Evolutionary conservation across 2,113 vertebrate species (phyloP).

Genomic region (Beaufortia kweichowensis): DNA sequence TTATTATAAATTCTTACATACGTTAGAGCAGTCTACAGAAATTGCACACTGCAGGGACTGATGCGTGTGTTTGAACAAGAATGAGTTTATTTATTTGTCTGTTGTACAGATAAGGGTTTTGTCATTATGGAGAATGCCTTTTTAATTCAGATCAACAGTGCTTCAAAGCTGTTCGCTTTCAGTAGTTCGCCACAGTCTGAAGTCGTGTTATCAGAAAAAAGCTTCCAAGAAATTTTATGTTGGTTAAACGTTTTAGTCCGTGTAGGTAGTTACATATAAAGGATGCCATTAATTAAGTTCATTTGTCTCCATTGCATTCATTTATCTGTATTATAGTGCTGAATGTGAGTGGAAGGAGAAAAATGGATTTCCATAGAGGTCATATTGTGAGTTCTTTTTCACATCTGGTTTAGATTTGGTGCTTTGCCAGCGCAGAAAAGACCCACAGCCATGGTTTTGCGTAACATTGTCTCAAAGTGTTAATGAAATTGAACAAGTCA

Average conservation of each 20-base stretch:
- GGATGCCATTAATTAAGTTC: constrained; percentile 20
- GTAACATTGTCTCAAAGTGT: constrained; percentile 1
- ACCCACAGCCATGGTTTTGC: background rate
- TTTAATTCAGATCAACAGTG: background rate
- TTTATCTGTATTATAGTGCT: constrained; percentile 5
- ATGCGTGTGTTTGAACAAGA: background rate
- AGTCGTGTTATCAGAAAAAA: background rate
- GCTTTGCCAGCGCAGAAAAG: constrained; percentile 1
- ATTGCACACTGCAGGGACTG: background rate
- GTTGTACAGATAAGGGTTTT: background rate
- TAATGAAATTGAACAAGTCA: constrained; percentile 17
- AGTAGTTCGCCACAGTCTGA: background rate
- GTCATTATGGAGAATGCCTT: background rate
- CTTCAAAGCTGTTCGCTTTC: background rate
- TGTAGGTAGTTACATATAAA: background rate
- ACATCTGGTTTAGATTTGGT: constrained; percentile 31
- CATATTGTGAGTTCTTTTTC: constrained; percentile 6
- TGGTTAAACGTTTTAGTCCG: background rate
- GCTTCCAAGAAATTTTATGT: background rate
- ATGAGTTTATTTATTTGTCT: background rate
- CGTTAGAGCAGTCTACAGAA: background rate
- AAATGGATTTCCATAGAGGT: constrained; percentile 19
- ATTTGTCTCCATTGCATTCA: constrained; percentile 14
- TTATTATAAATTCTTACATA: constrained; percentile 9
- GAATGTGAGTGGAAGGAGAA: constrained; percentile 3